These are phyloP conservation scores for Villa cingulata DNA, from an alignment of 2,888 invertebrate genomes.

Conservation along the genomic window DNA sequence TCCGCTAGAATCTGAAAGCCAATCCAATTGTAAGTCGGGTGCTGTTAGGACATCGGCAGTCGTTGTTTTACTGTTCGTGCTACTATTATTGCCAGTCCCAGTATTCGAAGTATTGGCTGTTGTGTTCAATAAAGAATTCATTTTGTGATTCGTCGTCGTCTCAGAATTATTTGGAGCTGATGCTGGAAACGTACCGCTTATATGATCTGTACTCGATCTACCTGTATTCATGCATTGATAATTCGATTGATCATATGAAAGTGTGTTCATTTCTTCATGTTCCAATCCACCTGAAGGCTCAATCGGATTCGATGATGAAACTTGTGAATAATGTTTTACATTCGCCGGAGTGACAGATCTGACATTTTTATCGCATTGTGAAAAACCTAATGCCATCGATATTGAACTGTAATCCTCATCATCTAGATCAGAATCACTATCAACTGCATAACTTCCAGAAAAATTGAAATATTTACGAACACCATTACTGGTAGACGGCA, in stretches of 20 bases:
- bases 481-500: neutral
- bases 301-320: too few relatives aligned
- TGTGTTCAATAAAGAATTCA: neutral
- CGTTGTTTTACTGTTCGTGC: neutral
- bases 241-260: neutral
- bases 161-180: neutral
- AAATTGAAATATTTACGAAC: neutral
- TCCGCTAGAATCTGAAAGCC: slow-evolving; percentile 49
- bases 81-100: neutral
- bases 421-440: slow-evolving; percentile 13
- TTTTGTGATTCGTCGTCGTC: neutral
- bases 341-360: too few relatives aligned
- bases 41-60: slow-evolving; percentile 41
- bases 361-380: neutral
- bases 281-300: too few relatives aligned
- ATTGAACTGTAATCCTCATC: slow-evolving; percentile 2
- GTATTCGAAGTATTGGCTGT: neutral
- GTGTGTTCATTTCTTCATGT: too few relatives aligned
- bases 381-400: neutral
- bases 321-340: too few relatives aligned
- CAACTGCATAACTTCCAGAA: neutral
- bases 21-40: slow-evolving; percentile 65
- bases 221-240: neutral
- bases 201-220: neutral
- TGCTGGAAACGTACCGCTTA: neutral